phyloP scores from a whole-genome alignment of 2,797 vertebrate species.

The Pteropus rufus region DNA sequence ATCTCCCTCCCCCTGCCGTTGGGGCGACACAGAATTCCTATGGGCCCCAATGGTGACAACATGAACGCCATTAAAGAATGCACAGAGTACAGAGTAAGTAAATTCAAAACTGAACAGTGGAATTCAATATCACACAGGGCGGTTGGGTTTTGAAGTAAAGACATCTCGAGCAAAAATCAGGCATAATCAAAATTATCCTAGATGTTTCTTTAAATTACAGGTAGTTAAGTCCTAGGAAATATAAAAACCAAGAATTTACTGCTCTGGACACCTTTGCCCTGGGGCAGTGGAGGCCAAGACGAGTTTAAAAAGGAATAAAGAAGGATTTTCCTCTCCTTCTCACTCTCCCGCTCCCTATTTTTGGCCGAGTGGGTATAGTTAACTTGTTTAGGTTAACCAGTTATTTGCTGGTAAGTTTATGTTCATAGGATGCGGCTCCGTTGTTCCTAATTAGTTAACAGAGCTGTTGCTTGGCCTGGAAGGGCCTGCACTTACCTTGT shows the following conservation, averaged over 20 bases:
- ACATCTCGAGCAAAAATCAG: neutral
- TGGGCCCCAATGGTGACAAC: too few relatives aligned
- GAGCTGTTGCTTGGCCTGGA: neutral
- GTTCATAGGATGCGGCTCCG: neutral
- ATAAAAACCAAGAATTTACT: neutral
- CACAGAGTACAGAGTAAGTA: neutral
- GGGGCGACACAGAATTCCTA: too few relatives aligned
- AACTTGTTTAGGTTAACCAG: neutral
- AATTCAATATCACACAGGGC: neutral
- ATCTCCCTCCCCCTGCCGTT: too few relatives aligned
- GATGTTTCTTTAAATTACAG: neutral
- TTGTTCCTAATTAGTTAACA: neutral
- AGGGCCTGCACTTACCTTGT: conserved; percentile 70
- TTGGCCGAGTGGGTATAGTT: neutral
- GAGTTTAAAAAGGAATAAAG: neutral
- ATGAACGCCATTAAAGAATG: too few relatives aligned
- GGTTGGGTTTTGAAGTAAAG: neutral
- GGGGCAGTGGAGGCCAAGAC: neutral
- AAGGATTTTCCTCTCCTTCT: neutral
- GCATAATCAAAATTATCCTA: neutral
- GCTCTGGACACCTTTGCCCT: neutral
- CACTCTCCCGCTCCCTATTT: neutral
- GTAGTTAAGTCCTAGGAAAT: neutral
- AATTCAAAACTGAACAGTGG: neutral
- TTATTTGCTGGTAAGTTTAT: neutral